Evolutionary conservation across 2,797 vertebrate genomes (phyloP).

Genomic region (Crypturellus tataupa): DNA sequence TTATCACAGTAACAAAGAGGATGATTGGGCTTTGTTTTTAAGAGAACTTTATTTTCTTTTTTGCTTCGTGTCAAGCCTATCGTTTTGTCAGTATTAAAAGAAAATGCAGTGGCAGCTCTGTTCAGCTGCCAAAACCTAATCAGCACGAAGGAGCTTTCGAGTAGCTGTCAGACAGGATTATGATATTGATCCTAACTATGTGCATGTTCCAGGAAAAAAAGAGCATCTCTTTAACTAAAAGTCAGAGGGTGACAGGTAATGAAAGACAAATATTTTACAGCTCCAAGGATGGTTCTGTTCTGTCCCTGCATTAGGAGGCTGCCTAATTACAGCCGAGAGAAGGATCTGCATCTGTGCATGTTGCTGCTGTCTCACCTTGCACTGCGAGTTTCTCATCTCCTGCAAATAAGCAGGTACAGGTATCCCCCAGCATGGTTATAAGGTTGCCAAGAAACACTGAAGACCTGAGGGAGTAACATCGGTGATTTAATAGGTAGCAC

Average conservation of each 20-base stretch:
- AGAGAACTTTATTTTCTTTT: slow-evolving; percentile 3
- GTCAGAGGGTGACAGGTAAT: slow-evolving; percentile 58
- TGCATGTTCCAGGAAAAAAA: slow-evolving; percentile 54
- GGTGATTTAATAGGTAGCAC: slow-evolving; percentile 5
- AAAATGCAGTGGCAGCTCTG: slow-evolving; percentile 43
- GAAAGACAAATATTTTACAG: slow-evolving; percentile 71
- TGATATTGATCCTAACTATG: slow-evolving; percentile 67
- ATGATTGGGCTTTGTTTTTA: slow-evolving; percentile 30
- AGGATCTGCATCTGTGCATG: slow-evolving; percentile 1
- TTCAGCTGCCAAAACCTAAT: slow-evolving; percentile 57
- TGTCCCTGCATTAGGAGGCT: slow-evolving; percentile 37
- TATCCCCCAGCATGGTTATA: not conserved
- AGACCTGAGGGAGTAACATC: not conserved
- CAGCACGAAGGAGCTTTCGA: slow-evolving; percentile 63
- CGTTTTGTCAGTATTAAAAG: slow-evolving; percentile 48
- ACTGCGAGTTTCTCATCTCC: not conserved
- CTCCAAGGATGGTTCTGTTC: not conserved
- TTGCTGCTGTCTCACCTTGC: slow-evolving; percentile 1
- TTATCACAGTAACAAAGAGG: slow-evolving; percentile 49
- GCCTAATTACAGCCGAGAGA: slow-evolving; percentile 36
- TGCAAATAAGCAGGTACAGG: slow-evolving; percentile 2
- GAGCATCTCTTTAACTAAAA: slow-evolving; percentile 60
- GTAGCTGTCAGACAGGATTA: slow-evolving; percentile 68
- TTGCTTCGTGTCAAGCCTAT: slow-evolving; percentile 34
- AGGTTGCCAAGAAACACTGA: not conserved